Percentiles rank a stretch among this genome's conserved stretches.
phyloP scores from a whole-genome alignment of 2,113 vertebrate genomes.

The Scalopus aquaticus region DNA sequence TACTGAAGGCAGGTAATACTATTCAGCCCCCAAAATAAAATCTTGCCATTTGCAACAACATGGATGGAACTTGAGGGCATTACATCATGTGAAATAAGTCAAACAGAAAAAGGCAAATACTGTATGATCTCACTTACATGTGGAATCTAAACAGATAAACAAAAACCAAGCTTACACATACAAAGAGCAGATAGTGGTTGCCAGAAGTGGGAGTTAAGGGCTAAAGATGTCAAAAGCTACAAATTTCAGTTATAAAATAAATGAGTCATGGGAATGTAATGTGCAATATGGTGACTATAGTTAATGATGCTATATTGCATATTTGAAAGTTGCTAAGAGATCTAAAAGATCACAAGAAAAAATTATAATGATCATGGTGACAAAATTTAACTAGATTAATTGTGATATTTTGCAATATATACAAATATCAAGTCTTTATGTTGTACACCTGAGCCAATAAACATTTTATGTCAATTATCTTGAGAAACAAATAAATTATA shows the following conservation, averaged over 20 bases:
- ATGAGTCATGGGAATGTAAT: neutral
- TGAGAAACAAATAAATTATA: neutral
- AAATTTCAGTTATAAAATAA: neutral
- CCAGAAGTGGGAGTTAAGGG: neutral
- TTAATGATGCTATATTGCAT: neutral
- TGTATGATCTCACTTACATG: neutral
- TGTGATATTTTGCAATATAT: neutral
- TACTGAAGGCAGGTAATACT: neutral
- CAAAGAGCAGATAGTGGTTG: neutral
- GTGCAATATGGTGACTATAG: neutral
- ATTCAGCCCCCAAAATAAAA: neutral
- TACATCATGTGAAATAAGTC: neutral
- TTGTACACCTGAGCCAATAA: neutral
- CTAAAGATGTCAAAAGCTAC: neutral
- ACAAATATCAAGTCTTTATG: neutral
- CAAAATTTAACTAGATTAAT: neutral
- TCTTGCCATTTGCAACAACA: neutral
- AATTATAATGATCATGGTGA: neutral
- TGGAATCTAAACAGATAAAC: neutral
- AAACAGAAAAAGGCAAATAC: neutral
- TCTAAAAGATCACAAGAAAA: neutral
- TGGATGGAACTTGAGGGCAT: neutral
- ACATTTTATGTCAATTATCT: neutral
- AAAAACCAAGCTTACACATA: neutral
- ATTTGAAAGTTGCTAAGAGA: neutral